These are phyloP conservation scores for Alfaro cultratus DNA, from an alignment of 2,797 vertebrate species.

Conservation along the genomic window DNA sequence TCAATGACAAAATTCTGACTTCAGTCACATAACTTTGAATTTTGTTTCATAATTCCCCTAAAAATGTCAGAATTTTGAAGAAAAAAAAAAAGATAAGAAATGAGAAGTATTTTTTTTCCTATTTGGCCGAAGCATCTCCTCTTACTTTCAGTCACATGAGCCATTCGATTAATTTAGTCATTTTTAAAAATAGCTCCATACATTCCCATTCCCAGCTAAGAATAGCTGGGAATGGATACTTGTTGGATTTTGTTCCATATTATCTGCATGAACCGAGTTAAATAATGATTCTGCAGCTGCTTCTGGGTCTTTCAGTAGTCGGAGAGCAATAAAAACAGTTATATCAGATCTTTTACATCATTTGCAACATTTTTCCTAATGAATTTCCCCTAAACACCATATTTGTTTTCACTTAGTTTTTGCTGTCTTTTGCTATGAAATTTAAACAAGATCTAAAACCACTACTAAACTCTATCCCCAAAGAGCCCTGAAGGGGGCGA, in stretches of 20 bases:
- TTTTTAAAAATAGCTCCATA: not conserved
- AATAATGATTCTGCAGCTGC: not conserved
- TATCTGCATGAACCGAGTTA: not conserved
- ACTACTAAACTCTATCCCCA: not conserved
- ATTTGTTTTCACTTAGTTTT: not conserved
- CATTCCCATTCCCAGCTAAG: too few species aligned
- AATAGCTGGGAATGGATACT: not conserved
- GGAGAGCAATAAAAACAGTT: not conserved
- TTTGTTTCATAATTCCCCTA: too few species aligned
- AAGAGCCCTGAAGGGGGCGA: not conserved
- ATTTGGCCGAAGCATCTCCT: not conserved
- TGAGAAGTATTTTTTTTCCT: too few species aligned
- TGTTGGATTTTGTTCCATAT: not conserved
- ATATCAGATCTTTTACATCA: not conserved
- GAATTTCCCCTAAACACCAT: not conserved
- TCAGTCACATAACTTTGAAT: too few species aligned
- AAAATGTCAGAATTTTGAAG: too few species aligned
- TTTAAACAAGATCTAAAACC: not conserved
- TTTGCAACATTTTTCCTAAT: not conserved
- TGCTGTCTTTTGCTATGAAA: not conserved
- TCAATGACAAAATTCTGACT: too few species aligned
- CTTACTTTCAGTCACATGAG: not conserved
- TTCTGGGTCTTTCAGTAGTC: not conserved
- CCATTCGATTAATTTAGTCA: not conserved
- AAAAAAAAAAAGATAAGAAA: too few species aligned